Evolutionary conservation across 2,888 invertebrate species (phyloP).

Genomic region (Xestoiulus laeticollis): DNA sequence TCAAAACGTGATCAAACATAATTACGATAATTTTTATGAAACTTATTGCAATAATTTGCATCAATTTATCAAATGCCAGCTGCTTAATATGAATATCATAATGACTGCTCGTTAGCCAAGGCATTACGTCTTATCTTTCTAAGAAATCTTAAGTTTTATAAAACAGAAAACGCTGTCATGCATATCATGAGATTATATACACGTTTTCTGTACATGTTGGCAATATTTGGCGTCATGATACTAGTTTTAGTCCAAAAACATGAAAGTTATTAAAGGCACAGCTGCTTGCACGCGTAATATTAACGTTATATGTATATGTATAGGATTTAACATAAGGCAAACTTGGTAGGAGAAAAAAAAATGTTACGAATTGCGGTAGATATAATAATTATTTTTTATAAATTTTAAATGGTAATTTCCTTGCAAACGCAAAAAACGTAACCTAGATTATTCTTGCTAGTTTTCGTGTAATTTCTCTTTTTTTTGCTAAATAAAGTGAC

Average conservation of each 20-base stretch:
- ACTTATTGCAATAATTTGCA: not conserved
- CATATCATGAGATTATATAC: not conserved
- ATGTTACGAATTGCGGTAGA: not conserved
- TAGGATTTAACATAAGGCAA: not conserved
- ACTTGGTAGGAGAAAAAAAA: not conserved
- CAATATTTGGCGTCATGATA: not conserved
- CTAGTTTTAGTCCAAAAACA: not conserved
- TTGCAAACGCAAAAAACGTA: not conserved
- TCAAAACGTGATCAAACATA: too few species aligned
- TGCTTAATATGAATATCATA: not conserved
- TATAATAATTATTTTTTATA: not conserved
- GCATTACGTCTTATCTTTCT: not conserved
- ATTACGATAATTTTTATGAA: too few species aligned
- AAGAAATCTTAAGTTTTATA: not conserved
- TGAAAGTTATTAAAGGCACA: not conserved
- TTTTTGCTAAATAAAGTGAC: too few species aligned
- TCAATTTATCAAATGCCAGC: not conserved
- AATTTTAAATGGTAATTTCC: not conserved
- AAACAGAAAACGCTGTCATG: not conserved
- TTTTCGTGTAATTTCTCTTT: too few species aligned
- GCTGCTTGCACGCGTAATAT: not conserved
- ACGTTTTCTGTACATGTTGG: not conserved
- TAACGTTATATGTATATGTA: too few species aligned
- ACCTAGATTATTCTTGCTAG: too few species aligned
- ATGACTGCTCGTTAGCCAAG: not conserved